Conservation (phyloP, 2,888 invertebrate species). For the Ornithoptera alexandrae region DNA sequence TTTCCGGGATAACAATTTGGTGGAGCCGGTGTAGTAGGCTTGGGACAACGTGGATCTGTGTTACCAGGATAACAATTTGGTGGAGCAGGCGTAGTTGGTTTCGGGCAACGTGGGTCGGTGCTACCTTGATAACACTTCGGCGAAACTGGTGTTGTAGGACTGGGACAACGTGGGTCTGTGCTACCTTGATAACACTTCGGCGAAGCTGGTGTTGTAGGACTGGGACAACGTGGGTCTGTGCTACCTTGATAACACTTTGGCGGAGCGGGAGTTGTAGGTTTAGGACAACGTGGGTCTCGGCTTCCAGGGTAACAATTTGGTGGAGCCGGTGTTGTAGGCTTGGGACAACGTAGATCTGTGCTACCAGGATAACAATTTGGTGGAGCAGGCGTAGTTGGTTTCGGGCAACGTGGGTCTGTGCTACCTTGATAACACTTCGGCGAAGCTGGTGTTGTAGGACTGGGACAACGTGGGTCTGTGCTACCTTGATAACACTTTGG, state of each 20-base stretch:
- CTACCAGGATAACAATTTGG: conserved; percentile 43
- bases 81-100: too few relatives aligned
- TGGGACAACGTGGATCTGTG: conserved; percentile 32
- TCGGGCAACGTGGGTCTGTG: conserved; percentile 31
- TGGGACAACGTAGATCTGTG: conserved; percentile 39
- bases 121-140: conserved; percentile 34
- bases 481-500: conserved; percentile 34
- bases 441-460: too few relatives aligned
- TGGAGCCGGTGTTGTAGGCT: conserved; percentile 38
- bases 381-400: conserved; percentile 36
- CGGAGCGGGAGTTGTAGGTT: too few relatives aligned
- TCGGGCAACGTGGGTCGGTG: background rate
- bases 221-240: conserved; percentile 32
- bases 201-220: conserved; percentile 35
- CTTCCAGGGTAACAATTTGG: conserved; percentile 34
- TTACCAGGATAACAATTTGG: conserved; percentile 33
- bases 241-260: conserved; percentile 32
- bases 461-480: background rate
- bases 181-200: conserved; percentile 43
- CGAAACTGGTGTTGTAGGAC: conserved; percentile 38
- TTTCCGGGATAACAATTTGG: conserved; percentile 43
- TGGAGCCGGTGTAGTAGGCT: conserved; percentile 35
- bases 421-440: conserved; percentile 32
- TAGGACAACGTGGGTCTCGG: background rate
- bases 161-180: conserved; percentile 39